Percentiles rank a stretch among this genome's conserved stretches.
phyloP scores from a whole-genome alignment of 1,140 invertebrate genomes.

The Carposina sasakii region DNA sequence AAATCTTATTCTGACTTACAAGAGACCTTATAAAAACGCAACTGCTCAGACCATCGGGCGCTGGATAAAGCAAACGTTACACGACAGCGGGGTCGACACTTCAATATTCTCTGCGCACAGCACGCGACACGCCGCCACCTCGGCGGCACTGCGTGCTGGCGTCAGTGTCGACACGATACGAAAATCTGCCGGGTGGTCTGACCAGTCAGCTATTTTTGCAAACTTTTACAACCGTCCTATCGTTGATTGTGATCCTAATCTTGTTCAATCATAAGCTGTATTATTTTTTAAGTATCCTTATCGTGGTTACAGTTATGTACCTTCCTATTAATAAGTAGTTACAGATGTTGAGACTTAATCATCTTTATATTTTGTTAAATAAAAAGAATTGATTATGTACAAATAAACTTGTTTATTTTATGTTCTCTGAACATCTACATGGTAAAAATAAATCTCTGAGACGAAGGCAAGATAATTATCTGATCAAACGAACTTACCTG shows the following conservation, averaged over 20 bases:
- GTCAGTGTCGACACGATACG: not conserved
- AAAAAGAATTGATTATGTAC: not conserved
- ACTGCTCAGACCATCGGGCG: conserved; percentile 10
- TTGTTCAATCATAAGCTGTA: no score
- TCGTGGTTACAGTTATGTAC: no score
- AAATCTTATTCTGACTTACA: not conserved
- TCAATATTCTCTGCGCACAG: not conserved
- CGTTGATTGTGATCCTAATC: no score
- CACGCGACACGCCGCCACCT: no score
- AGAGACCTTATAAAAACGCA: not conserved
- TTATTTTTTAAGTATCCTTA: no score
- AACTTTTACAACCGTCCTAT: not conserved
- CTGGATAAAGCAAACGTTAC: not conserved
- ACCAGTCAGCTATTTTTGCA: not conserved
- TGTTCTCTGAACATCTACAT: conserved; percentile 5
- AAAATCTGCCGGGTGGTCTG: not conserved
- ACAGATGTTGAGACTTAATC: not conserved
- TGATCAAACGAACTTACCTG: conserved; percentile 6
- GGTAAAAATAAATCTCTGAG: not conserved
- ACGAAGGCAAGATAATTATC: not conserved
- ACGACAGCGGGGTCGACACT: not conserved
- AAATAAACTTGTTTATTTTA: not conserved
- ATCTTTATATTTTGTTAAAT: not conserved
- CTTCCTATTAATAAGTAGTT: not conserved
- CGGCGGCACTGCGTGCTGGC: not conserved